These are phyloP conservation scores for Acipenser transmontanus DNA, from an alignment of 2,797 vertebrate species.

Conservation along the genomic window DNA sequence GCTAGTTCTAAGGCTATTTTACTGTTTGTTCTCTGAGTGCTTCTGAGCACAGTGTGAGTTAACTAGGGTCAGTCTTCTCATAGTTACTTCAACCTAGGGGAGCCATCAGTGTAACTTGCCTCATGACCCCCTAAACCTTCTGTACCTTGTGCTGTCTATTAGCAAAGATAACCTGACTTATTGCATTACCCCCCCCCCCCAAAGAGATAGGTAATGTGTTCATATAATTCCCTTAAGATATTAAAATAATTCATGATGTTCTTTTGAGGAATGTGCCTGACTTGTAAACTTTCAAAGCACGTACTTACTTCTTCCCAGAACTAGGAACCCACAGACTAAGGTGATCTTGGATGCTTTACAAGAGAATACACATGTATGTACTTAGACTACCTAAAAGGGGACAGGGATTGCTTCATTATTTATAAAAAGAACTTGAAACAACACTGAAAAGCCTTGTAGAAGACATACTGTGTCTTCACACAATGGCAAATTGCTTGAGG, in stretches of 20 bases:
- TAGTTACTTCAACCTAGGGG: background rate
- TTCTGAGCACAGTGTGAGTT: too few species aligned
- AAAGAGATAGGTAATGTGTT: background rate
- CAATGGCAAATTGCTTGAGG: constrained; percentile 50
- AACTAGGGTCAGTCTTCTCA: too few species aligned
- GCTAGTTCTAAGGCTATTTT: too few species aligned
- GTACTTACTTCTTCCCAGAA: background rate
- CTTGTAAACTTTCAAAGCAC: background rate
- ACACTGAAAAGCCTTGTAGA: background rate
- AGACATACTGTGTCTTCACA: constrained; percentile 13
- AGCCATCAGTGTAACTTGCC: background rate
- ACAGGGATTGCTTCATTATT: constrained; percentile 3
- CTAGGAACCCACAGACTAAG: background rate
- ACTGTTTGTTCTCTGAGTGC: too few species aligned
- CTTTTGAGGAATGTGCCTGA: background rate
- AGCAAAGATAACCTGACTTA: background rate
- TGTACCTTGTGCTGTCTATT: background rate
- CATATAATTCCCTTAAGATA: background rate
- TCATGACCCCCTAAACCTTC: background rate
- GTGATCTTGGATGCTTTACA: too few species aligned
- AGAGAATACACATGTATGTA: too few species aligned
- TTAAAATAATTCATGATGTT: background rate
- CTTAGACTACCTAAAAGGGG: background rate
- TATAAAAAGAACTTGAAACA: constrained; percentile 7
- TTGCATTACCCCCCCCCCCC: background rate